Base-by-base conservation (phyloP, 2,113 vertebrate genomes). In the Atractosteus spatula region DNA sequence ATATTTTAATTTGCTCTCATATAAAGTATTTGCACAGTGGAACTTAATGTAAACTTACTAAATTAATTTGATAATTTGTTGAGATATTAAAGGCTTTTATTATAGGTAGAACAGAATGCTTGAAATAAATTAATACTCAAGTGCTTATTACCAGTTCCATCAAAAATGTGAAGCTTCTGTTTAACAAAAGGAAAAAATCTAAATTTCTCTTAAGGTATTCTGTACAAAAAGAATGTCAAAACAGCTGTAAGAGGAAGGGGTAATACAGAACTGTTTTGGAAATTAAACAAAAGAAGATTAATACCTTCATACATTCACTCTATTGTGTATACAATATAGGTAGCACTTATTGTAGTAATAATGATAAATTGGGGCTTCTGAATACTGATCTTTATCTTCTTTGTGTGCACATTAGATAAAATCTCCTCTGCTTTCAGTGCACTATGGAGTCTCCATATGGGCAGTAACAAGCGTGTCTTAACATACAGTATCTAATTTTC, bases 1-100 rank as follows among this genome's bases (percentile, higher is more conserved):
- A 73, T 73, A 61, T 62, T 68, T 68, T 74, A 66, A 62, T 68
- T 74, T 68, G 62, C 62, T 45, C 56, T 55, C 54, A 68, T 61
- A 68, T 74, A 62, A 43, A 43, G 29, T 69, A 56, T 73, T 44
- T 68, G 17, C 68, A 54, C 29, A 42, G 56, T 55, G 51, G 29
- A 68, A 55, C 43, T 54, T 45, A 68, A 51, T 62, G 68, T 42
- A 66, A 74, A 68, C 62, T 74, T 57, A 62, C 16, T 68, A 57
- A 68, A 56, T 74, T 62, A 74, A 55, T 74, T 74, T 68, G 67
- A 68, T 67, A 41, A 73, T 74, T 74, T 74, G 62, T 43, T 42
- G 62, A 57, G 62, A 54, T 68, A 68, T 55, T 57, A 68, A 59
- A 51, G 2, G 29, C 47, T 7, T 51, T 51, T 44, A 68, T 74